These are phyloP conservation scores for Lanius ludovicianus DNA, from an alignment of 2,113 vertebrate species.

Conservation along the genomic window DNA sequence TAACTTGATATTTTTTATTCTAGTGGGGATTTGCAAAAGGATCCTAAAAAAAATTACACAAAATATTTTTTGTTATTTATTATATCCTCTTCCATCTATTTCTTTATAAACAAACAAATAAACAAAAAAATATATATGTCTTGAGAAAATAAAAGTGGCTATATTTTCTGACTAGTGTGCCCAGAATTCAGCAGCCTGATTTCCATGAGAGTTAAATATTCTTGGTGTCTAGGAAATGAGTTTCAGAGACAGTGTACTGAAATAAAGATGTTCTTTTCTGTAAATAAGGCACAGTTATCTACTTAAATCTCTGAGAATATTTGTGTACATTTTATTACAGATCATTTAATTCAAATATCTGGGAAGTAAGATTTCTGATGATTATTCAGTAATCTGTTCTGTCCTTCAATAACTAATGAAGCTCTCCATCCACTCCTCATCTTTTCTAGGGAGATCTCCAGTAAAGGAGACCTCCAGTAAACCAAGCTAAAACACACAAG, in stretches of 20 bases:
- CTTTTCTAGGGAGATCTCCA: neutral
- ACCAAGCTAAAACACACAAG: neutral
- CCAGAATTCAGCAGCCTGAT: neutral
- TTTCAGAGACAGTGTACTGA: neutral
- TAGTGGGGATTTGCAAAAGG: neutral
- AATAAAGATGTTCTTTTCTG: slow-evolving; percentile 13
- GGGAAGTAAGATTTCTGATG: neutral
- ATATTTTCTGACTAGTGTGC: neutral
- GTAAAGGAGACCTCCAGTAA: neutral
- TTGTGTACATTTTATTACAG: neutral
- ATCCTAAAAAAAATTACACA: neutral
- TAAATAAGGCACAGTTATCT: neutral
- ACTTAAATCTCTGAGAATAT: neutral
- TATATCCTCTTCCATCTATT: neutral
- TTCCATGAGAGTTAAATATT: neutral
- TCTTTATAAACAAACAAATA: neutral
- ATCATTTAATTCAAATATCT: neutral
- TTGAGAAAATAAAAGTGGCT: neutral
- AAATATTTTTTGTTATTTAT: neutral
- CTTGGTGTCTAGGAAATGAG: neutral
- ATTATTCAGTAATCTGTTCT: neutral
- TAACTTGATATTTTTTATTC: neutral
- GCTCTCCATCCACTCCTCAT: neutral
- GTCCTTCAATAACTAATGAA: neutral
- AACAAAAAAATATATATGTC: neutral